Evolutionary conservation across 2,113 vertebrate genomes (phyloP).

Genomic region (Pterophyllum scalare): DNA sequence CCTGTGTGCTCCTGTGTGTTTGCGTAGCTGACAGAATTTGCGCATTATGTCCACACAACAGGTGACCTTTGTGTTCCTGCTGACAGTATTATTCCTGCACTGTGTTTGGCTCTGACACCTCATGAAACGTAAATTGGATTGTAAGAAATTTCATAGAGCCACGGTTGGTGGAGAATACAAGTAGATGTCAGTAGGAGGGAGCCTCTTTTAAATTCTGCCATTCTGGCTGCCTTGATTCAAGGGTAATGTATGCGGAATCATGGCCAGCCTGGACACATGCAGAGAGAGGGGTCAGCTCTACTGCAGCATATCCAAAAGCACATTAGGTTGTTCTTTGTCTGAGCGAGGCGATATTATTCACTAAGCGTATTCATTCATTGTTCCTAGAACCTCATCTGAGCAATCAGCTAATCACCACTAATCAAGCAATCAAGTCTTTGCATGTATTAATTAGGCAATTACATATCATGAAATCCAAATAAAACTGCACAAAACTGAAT

Average conservation of each 20-base stretch:
- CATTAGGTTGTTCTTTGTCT: constrained; percentile 63
- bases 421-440: constrained; percentile 68
- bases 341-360: constrained; percentile 53
- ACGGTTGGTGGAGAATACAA: constrained; percentile 40
- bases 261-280: constrained; percentile 73
- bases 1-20: constrained; percentile 13
- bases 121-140: constrained; percentile 70
- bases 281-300: constrained; percentile 71
- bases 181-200: constrained; percentile 48
- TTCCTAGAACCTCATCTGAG: constrained; percentile 49
- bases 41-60: constrained; percentile 39
- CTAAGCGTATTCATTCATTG: constrained; percentile 60
- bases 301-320: constrained; percentile 59
- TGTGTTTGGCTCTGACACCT: constrained; percentile 62
- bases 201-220: constrained; percentile 67
- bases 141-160: constrained; percentile 63
- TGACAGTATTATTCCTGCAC: constrained; percentile 55
- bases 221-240: constrained; percentile 69
- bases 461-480: constrained; percentile 40
- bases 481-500: constrained; percentile 35
- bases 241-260: constrained; percentile 80
- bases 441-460: constrained; percentile 67
- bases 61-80: constrained; percentile 53
- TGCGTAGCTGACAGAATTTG: constrained; percentile 3
- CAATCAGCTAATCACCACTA: constrained; percentile 69